phyloP scores from a whole-genome alignment of 2,888 invertebrate genomes.

The Dione juno region DNA sequence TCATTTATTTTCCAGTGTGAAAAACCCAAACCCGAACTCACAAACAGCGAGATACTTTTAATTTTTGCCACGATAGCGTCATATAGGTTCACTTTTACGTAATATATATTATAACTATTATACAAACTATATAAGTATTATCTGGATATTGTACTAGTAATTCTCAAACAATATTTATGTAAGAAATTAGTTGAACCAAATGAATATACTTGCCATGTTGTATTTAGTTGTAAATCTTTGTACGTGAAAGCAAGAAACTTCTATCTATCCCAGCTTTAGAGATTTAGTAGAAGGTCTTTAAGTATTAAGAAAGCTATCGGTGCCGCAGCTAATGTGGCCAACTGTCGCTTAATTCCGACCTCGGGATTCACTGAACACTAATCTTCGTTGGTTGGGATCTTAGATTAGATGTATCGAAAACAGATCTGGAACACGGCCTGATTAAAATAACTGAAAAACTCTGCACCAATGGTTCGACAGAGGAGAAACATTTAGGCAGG shows the following conservation, averaged over 20 bases:
- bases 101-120: too few relatives aligned
- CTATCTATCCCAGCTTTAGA: conserved; percentile 21
- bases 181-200: background rate
- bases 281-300: conserved; percentile 25
- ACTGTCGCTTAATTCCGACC: conserved; percentile 63
- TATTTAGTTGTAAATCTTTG: conserved; percentile 8
- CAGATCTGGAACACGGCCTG: background rate
- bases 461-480: background rate
- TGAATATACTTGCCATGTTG: conserved; percentile 11
- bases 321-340: conserved; percentile 61
- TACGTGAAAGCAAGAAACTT: conserved; percentile 19
- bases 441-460: background rate
- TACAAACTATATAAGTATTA: too few relatives aligned
- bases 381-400: conserved; percentile 62
- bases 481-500: too few relatives aligned
- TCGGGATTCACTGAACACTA: conserved; percentile 68
- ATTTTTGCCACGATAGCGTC: too few relatives aligned
- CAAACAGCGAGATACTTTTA: too few relatives aligned
- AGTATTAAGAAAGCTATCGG: conserved; percentile 61
- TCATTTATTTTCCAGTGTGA: too few relatives aligned
- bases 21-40: too few relatives aligned
- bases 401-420: conserved; percentile 51
- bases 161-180: background rate
- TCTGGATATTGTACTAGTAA: background rate
- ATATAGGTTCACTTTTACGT: too few relatives aligned